Conservation (phyloP, 1,140 invertebrate genomes). For the Luehdorfia chinensis region DNA sequence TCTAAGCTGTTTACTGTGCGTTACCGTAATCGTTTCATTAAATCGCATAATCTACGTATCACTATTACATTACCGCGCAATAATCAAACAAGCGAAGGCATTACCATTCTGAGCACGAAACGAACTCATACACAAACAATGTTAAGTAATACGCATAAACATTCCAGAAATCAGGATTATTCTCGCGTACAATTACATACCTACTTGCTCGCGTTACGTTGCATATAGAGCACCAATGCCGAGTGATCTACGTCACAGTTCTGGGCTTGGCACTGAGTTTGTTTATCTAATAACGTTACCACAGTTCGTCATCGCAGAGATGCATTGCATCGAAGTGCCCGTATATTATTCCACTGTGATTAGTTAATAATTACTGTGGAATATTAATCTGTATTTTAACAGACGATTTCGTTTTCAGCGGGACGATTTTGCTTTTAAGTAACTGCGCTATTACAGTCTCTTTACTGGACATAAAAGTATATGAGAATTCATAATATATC, state of each 20-base stretch:
- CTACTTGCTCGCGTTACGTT: constrained; percentile 29
- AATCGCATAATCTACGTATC: no score
- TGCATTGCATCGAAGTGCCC: not conserved
- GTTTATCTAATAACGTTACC: constrained; percentile 15
- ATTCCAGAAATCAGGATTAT: constrained; percentile 60
- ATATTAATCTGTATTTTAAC: no score
- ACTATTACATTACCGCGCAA: no score
- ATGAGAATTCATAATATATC: no score
- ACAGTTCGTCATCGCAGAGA: constrained; percentile 6
- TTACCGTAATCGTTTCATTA: no score
- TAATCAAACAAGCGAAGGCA: constrained; percentile 37
- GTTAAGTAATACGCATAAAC: constrained; percentile 52
- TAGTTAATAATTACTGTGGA: no score
- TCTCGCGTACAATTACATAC: constrained; percentile 39
- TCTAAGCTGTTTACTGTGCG: no score
- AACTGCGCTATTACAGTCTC: no score
- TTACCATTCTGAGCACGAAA: constrained; percentile 45
- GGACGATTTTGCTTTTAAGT: no score
- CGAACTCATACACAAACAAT: constrained; percentile 42
- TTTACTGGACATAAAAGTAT: no score
- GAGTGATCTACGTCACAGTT: constrained; percentile 4
- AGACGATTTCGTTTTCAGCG: no score
- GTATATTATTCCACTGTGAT: no score
- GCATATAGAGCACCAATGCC: constrained; percentile 18
- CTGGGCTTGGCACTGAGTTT: constrained; percentile 7